Evolutionary conservation across 2,113 vertebrate species (phyloP), one percentile per base, ranked within the genome.

Genomic region (Suncus etruscus): DNA sequence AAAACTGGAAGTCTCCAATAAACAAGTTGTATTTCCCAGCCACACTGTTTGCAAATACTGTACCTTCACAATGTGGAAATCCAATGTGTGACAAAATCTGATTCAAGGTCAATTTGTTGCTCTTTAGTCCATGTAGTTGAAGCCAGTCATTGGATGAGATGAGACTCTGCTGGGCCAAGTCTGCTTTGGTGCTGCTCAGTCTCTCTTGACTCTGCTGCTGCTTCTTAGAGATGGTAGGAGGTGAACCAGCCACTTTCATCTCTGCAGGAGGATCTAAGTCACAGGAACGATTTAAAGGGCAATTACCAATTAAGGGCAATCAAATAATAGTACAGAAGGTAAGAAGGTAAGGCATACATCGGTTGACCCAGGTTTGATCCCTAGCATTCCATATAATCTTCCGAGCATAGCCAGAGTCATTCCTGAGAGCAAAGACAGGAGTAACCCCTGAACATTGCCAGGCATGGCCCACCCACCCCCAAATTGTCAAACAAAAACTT

Each of bases 21-120:
- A 24, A 50, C 54, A 68, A n/a, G 68, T 47, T 54, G 12, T 69
- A 61, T 72, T 69, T 72, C 18, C 63, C 22, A 86, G 61, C 11
- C 22, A 48, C 0, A 0, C 11, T 24, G 8, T 61, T 51, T 24
- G 1, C 45, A 61, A 31, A 45, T 14, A 66, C 84, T 65, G 11
- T 98, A 98, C 98, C 98, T 98, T 97, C 96, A 63, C 93, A 97
- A 51, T 97, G 98, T 61, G 97, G 97, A 92, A 98, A 98, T 96
- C 98, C 98, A 87, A 98, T 96, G 75, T 98, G 97, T 2, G 97
- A 96, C 83, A 98, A 97, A 94, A 98, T 98, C 94, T 98, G 98
- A 15, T 95, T 90, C 80, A 98, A 90, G 11, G 97, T 97, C 91
- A 98, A 73, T 66, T 97, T 98, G 77, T 97, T 98, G 96, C 93